phyloP scores from a whole-genome alignment of 2,888 invertebrate genomes.

The Limenitis camilla region DNA sequence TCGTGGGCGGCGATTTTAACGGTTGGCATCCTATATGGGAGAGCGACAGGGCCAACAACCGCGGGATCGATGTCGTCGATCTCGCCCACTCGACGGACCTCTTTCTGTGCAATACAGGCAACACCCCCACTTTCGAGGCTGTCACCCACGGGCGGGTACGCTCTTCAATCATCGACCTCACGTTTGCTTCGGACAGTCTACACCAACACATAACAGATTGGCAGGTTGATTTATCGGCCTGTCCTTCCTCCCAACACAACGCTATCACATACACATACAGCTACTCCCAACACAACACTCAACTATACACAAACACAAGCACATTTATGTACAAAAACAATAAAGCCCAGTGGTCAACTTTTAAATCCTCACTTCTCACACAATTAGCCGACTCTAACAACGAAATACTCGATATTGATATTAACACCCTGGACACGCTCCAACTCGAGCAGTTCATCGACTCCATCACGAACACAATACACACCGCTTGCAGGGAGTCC shows the following conservation, averaged over 20 bases:
- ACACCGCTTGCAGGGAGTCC: too few species aligned
- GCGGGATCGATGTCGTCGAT: constrained; percentile 7
- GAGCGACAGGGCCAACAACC: background rate
- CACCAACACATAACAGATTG: constrained; percentile 3
- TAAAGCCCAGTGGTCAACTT: background rate
- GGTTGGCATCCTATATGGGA: constrained; percentile 22
- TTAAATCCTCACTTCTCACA: too few species aligned
- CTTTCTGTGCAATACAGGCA: constrained; percentile 12
- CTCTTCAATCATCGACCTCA: constrained; percentile 15
- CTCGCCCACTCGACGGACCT: constrained; percentile 4
- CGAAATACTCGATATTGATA: too few species aligned
- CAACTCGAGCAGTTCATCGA: too few species aligned
- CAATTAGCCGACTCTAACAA: too few species aligned
- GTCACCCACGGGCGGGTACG: constrained; percentile 13
- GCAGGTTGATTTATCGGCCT: constrained; percentile 3
- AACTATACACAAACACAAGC: background rate
- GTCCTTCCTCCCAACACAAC: background rate
- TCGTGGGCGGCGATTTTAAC: constrained; percentile 20
- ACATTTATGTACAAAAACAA: background rate
- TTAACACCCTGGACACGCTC: too few species aligned
- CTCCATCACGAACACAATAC: too few species aligned
- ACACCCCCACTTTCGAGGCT: constrained; percentile 20
- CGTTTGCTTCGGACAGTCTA: background rate
- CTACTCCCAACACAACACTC: background rate
- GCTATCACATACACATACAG: background rate